Evolutionary conservation across 2,113 vertebrate species (phyloP).

Genomic region (Drymodes brunneopygia): DNA sequence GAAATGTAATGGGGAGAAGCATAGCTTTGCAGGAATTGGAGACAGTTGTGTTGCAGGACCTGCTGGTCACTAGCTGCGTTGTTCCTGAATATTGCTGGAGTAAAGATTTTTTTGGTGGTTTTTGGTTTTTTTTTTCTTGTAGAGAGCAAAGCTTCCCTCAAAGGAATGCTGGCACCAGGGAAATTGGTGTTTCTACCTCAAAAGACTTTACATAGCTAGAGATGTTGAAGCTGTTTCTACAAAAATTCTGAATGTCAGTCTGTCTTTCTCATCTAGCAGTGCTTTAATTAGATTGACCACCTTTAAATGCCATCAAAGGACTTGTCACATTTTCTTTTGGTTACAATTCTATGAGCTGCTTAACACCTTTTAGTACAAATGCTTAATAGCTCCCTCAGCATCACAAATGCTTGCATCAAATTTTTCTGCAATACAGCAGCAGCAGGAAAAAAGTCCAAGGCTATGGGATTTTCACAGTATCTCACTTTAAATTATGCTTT

Average conservation of each 20-base stretch:
- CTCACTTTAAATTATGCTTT: neutral
- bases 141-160: neutral
- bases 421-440: neutral
- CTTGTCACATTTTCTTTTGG: neutral
- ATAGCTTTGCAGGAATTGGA: neutral
- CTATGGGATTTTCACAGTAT: neutral
- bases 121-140: neutral
- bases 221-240: neutral
- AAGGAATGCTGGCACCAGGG: neutral
- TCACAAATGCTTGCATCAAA: neutral
- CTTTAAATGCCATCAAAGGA: neutral
- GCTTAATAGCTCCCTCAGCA: neutral
- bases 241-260: neutral
- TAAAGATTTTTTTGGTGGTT: neutral
- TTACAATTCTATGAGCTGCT: neutral
- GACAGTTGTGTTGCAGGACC: neutral
- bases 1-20: neutral
- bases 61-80: neutral
- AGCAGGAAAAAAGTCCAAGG: neutral
- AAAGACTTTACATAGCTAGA: neutral
- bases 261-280: neutral
- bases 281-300: neutral
- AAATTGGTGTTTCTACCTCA: neutral
- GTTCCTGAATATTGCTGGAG: neutral
- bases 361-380: neutral